Base-by-base conservation (phyloP, 2,888 invertebrate genomes). In the Diarsia dahlii region DNA sequence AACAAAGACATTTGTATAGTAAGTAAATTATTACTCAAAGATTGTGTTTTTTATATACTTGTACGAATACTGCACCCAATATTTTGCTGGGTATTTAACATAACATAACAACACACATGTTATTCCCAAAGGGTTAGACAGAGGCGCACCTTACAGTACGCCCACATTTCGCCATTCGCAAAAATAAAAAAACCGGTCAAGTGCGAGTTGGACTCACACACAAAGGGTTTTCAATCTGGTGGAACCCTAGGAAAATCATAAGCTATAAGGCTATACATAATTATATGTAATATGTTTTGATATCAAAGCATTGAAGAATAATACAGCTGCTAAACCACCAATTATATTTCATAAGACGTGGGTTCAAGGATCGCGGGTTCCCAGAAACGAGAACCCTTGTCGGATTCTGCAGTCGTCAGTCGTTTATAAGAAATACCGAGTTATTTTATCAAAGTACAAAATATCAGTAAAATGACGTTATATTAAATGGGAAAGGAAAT, bases 381-480 rank as follows among this genome's bases (percentile, higher is more conserved):
- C 52, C n/a, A 71, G 77, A 71, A 73, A 71, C 56, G 58, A 39
- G 48, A 58, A 81, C 74, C 78, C 81, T 65, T 63, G 71, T 75
- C 72, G 68, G 50, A 18, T 68, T 69, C 60, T 81, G 82, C 60
- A 74, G 65, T 78, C 65, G 78, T 84, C 71, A 84, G 50, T 62
- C 62, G 52, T 64, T 80, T 74, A 64, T 56, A 74, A 71, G 56
- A 60, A 71, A 70, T 50, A 65, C 50, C 60, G 34, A 48, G 56
- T 46, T 69, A 75, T 69, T 84, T 54, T 45, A 71, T 18, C 62
- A 64, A 71, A 60, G 63, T 65, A 78, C 48, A 60, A 66, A 77
- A 71, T 54, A 67, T 60, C 28, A 68, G 48, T 54, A 79, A 75
- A 71, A 18, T 1, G 13, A 62, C 54, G 18, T 45, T 54, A 46